Evolutionary conservation across 2,113 vertebrate genomes (phyloP).

Genomic region (Noctilio leporinus): DNA sequence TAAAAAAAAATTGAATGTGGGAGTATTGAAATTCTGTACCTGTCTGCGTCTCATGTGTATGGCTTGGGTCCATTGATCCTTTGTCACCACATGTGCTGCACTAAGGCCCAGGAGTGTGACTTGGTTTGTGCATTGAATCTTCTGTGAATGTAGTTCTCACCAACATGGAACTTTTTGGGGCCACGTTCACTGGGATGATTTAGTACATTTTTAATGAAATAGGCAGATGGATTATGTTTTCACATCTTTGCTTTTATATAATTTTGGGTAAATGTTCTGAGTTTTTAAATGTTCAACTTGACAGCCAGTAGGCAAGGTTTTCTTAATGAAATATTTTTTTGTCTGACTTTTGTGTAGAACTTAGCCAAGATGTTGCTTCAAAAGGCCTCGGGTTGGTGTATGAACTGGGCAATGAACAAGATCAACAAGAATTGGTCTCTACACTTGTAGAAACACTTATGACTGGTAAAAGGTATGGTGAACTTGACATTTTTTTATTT

Average conservation of each 20-base stretch:
- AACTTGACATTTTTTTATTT: slow-evolving; percentile 20
- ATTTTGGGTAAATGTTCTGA: slow-evolving; percentile 35
- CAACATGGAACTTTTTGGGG: neutral
- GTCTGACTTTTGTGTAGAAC: slow-evolving; percentile 81
- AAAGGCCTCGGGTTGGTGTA: slow-evolving; percentile 98
- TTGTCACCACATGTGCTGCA: neutral
- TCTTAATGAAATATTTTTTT: slow-evolving; percentile 17
- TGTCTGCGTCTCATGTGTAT: neutral
- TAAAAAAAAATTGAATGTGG: neutral
- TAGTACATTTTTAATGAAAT: neutral
- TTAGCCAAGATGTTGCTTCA: slow-evolving; percentile 97
- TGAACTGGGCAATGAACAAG: slow-evolving; percentile 92
- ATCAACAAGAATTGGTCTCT: slow-evolving; percentile 96
- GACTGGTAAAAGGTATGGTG: slow-evolving; percentile 94
- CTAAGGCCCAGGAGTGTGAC: neutral
- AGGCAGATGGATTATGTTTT: neutral
- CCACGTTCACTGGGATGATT: neutral
- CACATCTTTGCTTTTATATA: neutral
- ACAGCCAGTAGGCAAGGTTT: neutral
- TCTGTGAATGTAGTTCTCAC: neutral
- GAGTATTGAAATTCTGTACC: neutral
- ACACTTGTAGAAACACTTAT: slow-evolving; percentile 96
- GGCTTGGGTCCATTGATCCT: neutral
- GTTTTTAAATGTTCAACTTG: neutral
- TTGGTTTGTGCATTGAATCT: neutral